These are phyloP conservation scores for Cryptosula pallasiana DNA, from an alignment of 2,888 invertebrate genomes.

Conservation along the genomic window DNA sequence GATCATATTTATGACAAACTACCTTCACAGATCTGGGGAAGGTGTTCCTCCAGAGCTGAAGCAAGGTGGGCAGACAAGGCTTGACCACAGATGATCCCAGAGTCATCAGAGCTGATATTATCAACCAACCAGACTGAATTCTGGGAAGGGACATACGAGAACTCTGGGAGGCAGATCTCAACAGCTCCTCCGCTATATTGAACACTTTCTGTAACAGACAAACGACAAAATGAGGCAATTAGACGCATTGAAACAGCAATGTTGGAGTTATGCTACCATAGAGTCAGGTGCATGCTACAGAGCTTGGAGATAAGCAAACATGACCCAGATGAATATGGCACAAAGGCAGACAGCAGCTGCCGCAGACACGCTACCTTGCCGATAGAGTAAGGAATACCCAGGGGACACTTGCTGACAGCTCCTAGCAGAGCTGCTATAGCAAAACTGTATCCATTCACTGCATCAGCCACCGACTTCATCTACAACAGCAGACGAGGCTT, in stretches of 20 bases:
- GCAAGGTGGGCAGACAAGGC: constrained; percentile 84
- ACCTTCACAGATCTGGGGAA: constrained; percentile 87
- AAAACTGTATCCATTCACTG: constrained; percentile 74
- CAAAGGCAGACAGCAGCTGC: no score
- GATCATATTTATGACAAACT: no score
- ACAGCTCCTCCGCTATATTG: constrained; percentile 90
- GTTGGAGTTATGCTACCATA: no score
- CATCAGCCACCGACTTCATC: constrained; percentile 72
- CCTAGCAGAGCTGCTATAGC: constrained; percentile 83
- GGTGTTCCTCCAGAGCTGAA: constrained; percentile 92
- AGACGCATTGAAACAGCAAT: no score
- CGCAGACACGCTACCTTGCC: constrained; percentile 68
- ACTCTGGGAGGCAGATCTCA: constrained; percentile 93
- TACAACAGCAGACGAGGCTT: no score
- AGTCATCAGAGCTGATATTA: constrained; percentile 94
- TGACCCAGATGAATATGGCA: no score
- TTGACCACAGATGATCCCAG: constrained; percentile 86
- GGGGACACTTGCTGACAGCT: constrained; percentile 70
- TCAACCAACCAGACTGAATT: constrained; percentile 94
- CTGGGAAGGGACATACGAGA: constrained; percentile 87
- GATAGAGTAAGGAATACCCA: constrained; percentile 85
- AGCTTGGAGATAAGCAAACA: no score
- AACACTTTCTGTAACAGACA: constrained; percentile 67
- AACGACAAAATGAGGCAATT: no score
- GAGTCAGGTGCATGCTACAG: no score